Percentiles rank a stretch among this genome's conserved stretches.
These are phyloP conservation scores for Dioctria linearis DNA, from an alignment of 2,888 invertebrate species.

Conservation along the genomic window DNA sequence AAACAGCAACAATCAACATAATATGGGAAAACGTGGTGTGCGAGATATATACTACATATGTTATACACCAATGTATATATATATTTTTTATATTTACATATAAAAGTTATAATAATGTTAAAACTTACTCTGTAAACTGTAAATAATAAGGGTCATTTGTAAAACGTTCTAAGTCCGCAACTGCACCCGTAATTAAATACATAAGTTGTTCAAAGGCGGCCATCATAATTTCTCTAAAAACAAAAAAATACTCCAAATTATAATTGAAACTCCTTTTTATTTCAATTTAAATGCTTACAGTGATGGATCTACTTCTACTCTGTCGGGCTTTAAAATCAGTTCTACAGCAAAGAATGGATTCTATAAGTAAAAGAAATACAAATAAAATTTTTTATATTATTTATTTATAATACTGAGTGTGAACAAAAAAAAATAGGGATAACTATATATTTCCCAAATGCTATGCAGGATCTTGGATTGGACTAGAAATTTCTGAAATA, in stretches of 20 bases:
- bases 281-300: slow-evolving; percentile 65
- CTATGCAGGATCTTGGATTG: no score
- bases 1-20: no score
- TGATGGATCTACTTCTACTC: slow-evolving; percentile 72
- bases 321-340: slow-evolving; percentile 74
- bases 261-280: neutral
- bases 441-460: no score
- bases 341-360: slow-evolving; percentile 73
- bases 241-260: neutral
- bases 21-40: no score
- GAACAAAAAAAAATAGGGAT: no score
- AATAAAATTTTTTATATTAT: neutral
- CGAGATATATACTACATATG: no score
- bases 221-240: slow-evolving; percentile 71
- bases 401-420: no score
- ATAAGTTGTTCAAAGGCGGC: slow-evolving; percentile 76
- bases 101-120: neutral
- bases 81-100: no score
- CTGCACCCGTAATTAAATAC: slow-evolving; percentile 78
- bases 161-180: slow-evolving; percentile 79
- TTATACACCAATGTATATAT: no score
- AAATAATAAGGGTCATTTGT: slow-evolving; percentile 80
- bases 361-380: slow-evolving; percentile 57
- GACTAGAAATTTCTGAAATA: no score
- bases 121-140: slow-evolving; percentile 79